Conservation (phyloP, 2,888 invertebrate genomes). For the Chromoteleia sp. region DNA sequence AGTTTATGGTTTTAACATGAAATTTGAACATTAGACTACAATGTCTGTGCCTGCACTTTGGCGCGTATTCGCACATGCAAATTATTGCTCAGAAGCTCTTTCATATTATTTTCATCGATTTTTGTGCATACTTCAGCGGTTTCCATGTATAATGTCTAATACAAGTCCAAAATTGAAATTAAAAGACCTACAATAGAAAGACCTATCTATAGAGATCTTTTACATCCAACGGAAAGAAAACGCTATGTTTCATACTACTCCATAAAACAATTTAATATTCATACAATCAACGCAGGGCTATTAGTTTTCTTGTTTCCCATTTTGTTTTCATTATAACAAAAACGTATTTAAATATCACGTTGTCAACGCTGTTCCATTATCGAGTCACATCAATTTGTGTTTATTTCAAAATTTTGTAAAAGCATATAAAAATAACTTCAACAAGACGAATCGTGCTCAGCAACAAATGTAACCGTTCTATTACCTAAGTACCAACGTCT, state of each 20-base stretch:
- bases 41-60: slow-evolving; percentile 27
- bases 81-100: slow-evolving; percentile 65
- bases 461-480: slow-evolving; percentile 60
- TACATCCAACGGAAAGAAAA: slow-evolving; percentile 23
- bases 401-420: slow-evolving; percentile 55
- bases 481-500: slow-evolving; percentile 64
- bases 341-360: slow-evolving; percentile 40
- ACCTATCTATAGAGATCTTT: slow-evolving; percentile 24
- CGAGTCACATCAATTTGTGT: slow-evolving; percentile 33
- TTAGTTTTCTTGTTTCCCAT: not conserved
- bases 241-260: slow-evolving; percentile 18
- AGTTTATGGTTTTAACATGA: slow-evolving; percentile 54
- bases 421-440: slow-evolving; percentile 67
- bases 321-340: not conserved
- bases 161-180: slow-evolving; percentile 48
- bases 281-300: slow-evolving; percentile 22
- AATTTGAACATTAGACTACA: slow-evolving; percentile 46
- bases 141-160: slow-evolving; percentile 53
- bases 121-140: slow-evolving; percentile 68
- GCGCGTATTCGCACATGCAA: slow-evolving; percentile 31
- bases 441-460: slow-evolving; percentile 59
- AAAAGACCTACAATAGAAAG: slow-evolving; percentile 19
- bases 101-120: slow-evolving; percentile 46
- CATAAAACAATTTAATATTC: slow-evolving; percentile 12
- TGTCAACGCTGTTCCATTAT: slow-evolving; percentile 21